Conservation (phyloP, 2,113 vertebrate species). For the Coryphaenoides rupestris region DNA sequence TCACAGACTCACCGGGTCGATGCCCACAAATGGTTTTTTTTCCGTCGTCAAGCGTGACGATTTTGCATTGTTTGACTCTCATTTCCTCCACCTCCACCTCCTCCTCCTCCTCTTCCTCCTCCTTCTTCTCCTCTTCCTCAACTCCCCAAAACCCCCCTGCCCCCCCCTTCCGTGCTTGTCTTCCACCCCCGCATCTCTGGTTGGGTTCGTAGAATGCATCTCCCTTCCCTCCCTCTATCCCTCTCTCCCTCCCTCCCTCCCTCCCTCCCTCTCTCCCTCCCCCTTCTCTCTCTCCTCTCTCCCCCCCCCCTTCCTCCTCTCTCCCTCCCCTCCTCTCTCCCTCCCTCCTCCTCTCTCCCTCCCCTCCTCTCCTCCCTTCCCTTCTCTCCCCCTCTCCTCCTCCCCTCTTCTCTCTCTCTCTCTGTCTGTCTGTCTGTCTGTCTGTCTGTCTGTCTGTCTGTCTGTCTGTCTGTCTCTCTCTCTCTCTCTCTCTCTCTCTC, state of each 20-base stretch:
- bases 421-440: neutral
- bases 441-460: neutral
- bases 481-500: too few relatives aligned
- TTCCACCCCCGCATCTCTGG: slow-evolving; percentile 22
- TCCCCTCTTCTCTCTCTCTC: neutral
- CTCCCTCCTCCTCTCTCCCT: slow-evolving; percentile 2
- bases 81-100: too few relatives aligned
- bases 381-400: too few relatives aligned
- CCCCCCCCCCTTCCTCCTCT: slow-evolving; percentile 39
- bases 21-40: too few relatives aligned
- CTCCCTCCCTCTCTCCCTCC: neutral
- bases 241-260: neutral
- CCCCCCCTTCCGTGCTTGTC: neutral
- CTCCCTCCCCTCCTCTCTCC: slow-evolving; percentile 21
- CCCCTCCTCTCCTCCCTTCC: neutral
- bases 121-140: neutral
- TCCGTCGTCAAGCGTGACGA: neutral
- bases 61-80: too few relatives aligned
- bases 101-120: too few relatives aligned
- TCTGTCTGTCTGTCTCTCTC: slow-evolving; percentile 7
- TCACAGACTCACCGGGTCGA: too few relatives aligned
- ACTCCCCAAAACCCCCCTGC: slow-evolving; percentile 20
- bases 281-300: slow-evolving; percentile 20
- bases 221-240: slow-evolving; percentile 15
- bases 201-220: neutral